phyloP scores from a whole-genome alignment of 2,888 invertebrate species.

The Hoplodrina ambigua region DNA sequence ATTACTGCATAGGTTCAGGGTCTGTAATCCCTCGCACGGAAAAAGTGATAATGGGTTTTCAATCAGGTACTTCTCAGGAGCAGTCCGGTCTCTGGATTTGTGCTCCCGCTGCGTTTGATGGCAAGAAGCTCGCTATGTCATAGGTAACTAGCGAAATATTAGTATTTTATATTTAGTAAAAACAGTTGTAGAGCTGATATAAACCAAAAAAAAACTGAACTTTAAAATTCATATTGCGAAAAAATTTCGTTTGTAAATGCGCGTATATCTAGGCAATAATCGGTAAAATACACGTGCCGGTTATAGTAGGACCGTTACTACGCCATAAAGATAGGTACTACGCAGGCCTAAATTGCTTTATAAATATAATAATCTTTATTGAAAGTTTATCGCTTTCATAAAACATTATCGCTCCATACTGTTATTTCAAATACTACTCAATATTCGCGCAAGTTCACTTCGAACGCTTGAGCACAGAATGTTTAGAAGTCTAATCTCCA shows the following conservation, averaged over 20 bases:
- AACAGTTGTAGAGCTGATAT: not conserved
- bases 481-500: slow-evolving; percentile 63
- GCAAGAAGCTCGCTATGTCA: not conserved
- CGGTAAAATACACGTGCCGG: not conserved
- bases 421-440: slow-evolving; percentile 35
- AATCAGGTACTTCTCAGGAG: not conserved
- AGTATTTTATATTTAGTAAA: not conserved
- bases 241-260: slow-evolving; percentile 2
- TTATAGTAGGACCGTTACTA: slow-evolving; percentile 1
- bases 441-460: slow-evolving; percentile 46
- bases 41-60: not conserved
- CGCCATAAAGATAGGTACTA: slow-evolving; percentile 4
- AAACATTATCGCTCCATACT: slow-evolving; percentile 19
- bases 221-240: not conserved
- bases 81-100: not conserved
- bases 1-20: no score
- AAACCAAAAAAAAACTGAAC: slow-evolving; percentile 1
- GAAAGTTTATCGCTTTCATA: slow-evolving; percentile 32
- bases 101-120: not conserved
- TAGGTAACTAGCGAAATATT: no score
- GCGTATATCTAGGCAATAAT: slow-evolving; percentile 1
- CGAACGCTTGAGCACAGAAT: slow-evolving; percentile 27
- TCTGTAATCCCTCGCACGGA: not conserved
- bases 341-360: slow-evolving; percentile 17
- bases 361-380: slow-evolving; percentile 31